Base-by-base conservation (phyloP, 2,797 vertebrate species). In the Bovichtus diacanthus region DNA sequence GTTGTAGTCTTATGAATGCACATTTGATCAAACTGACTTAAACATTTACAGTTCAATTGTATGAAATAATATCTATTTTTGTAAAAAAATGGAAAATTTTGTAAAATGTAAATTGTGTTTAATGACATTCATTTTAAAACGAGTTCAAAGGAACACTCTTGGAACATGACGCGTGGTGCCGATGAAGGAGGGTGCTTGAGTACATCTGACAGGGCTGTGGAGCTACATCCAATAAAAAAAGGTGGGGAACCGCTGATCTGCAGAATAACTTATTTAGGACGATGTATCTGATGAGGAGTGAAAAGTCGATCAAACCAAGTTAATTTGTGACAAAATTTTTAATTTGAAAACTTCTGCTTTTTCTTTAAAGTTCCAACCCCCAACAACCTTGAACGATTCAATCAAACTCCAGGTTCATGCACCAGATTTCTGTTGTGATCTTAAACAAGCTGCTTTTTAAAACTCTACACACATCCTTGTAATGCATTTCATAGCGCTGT, bases 371-470 rank as follows among this genome's bases (percentile, higher is more conserved):
- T 31, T 34, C 53, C 29, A 51, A 70, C 21, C 25, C 34, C 5
- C 15, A 70, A 47, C 47, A 64, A 81, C 36, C 38, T 71, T 73
- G 38, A 65, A 60, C 34, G 66, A 43, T 58, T 27, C 27, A 25
- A 44, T 73, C 39, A 66, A 64, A 66, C 27, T n/a, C 10, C 2
- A 23, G 6, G 55, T 71, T 66, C 36, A 6, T 47, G 36, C 34
- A 50, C 31, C 25, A 29, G 29, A 49, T 78, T 71, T 76, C 19
- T 63, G 66, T 29, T 58, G 34, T 63, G 46, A 70, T 58, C 9
- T 80, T 29, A 61, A 64, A 53, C 43, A 39, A 55, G 19, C 49
- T 71, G 41, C 56, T 50, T 58, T 68, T 51, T 53, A 50, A 79
- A 38, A 76, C 72, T 44, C 27, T 29, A 43, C 54, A 78, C 72